Base-by-base conservation (phyloP, 2,113 vertebrate species). In the Syngnathus scovelli region DNA sequence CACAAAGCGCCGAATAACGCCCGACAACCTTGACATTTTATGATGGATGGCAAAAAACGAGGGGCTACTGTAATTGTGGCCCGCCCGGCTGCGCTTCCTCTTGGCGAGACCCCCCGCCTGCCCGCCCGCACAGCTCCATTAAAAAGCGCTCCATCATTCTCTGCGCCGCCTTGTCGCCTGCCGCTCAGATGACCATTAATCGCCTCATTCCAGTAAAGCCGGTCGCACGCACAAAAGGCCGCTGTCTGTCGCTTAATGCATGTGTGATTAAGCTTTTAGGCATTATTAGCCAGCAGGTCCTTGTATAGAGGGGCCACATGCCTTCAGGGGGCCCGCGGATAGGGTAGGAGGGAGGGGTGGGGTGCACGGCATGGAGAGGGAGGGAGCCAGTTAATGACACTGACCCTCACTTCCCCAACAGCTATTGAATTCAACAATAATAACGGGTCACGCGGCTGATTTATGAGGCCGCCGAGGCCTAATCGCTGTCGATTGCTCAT, bases 131-230 rank as follows among this genome's bases (percentile, higher is more conserved):
- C 73, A 78, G 67, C 74, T 80, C 91, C 92, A 95, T 94, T 93
- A 94, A 93, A 94, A 92, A 93, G 73, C 88, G 81, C 91, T 93
- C 92, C 90, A 92, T 97, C 94, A 95, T 95, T 92, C 79, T 94
- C 92, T 93, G 90, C 90, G 93, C 90, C 89, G 88, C 91, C 83
- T 91, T 88, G 90, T 89, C 92, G 92, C 92, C 93, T 94, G 94
- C 93, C 93, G 92, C 93, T 91, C 93, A 90, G 89, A 92, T 93
- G 93, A 93, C 95, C 93, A 91, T 93, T 96, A 95, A 98, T 96
- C 93, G 91, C 94, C 93, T 97, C 94, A 96, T 96, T 97, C 94
- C 94, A 95, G 94, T 92, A 94, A 96, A 95, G 90, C 94, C 93
- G 88, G 13, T 13, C 90, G 90, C 86, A 92, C 89, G 88, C 94